These are phyloP conservation scores for Datnioides undecimradiatus DNA, from an alignment of 2,113 vertebrate genomes.

Conservation along the genomic window DNA sequence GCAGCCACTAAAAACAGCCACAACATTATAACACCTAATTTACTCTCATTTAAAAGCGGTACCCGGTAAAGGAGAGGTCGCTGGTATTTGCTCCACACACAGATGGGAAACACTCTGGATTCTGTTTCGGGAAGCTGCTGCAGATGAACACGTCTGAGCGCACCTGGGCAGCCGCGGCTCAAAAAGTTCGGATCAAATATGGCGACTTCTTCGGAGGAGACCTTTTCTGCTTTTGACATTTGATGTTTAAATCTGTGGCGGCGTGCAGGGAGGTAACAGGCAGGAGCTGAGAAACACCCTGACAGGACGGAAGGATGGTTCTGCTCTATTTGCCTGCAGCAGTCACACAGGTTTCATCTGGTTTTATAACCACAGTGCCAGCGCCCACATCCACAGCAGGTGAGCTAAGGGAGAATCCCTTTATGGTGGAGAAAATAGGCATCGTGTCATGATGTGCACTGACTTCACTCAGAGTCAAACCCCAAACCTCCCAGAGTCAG, in stretches of 20 bases:
- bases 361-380: neutral
- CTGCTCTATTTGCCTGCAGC: neutral
- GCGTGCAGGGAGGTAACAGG: neutral
- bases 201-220: neutral
- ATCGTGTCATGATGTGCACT: neutral
- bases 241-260: constrained; percentile 30
- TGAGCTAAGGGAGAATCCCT: neutral
- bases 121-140: constrained; percentile 23
- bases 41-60: constrained; percentile 55
- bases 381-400: constrained; percentile 3
- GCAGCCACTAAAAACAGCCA: constrained; percentile 62
- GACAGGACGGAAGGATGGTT: constrained; percentile 2
- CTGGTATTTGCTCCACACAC: constrained; percentile 28
- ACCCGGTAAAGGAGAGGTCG: constrained; percentile 38
- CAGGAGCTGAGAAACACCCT: neutral
- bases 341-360: constrained; percentile 23
- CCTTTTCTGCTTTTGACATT: constrained; percentile 15
- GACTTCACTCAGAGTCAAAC: neutral
- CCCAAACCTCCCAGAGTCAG: constrained; percentile 11
- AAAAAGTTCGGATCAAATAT: neutral
- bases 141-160: neutral
- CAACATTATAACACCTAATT: constrained; percentile 73
- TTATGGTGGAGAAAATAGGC: neutral
- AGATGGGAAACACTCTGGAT: constrained; percentile 29
- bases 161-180: neutral